Evolutionary conservation across 1,140 invertebrate genomes (phyloP).

Genomic region (Cydia pomonella): DNA sequence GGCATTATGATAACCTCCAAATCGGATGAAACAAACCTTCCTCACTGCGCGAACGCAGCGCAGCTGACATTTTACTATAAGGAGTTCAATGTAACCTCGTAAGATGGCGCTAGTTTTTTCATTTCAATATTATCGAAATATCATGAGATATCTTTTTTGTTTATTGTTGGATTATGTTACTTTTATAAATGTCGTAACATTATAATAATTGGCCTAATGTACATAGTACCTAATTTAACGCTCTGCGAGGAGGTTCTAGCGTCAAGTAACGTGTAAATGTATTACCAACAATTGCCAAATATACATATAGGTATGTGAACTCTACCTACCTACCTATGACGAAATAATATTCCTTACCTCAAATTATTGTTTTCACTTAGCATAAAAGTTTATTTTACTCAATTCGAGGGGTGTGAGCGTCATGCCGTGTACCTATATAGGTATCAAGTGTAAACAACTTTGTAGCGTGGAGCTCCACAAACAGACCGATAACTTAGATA

Average conservation of each 20-base stretch:
- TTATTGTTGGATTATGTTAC: not conserved
- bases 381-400: not conserved
- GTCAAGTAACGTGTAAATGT: too few species aligned
- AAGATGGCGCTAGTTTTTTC: constrained; percentile 29
- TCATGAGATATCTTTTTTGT: too few species aligned
- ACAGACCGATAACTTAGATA: constrained; percentile 72
- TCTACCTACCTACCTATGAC: too few species aligned
- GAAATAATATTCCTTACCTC: not conserved
- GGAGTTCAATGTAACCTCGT: not conserved
- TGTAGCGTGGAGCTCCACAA: constrained; percentile 40
- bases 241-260: too few species aligned
- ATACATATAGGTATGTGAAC: too few species aligned
- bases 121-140: not conserved
- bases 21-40: not conserved
- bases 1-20: not conserved
- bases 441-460: constrained; percentile 41
- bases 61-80: not conserved
- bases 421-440: not conserved
- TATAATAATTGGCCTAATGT: not conserved
- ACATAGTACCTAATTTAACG: too few species aligned
- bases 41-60: not conserved
- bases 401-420: not conserved
- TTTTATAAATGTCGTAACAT: not conserved
- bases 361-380: not conserved
- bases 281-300: too few species aligned